Conservation (phyloP, 2,113 vertebrate genomes). For the Theristicus caerulescens region DNA sequence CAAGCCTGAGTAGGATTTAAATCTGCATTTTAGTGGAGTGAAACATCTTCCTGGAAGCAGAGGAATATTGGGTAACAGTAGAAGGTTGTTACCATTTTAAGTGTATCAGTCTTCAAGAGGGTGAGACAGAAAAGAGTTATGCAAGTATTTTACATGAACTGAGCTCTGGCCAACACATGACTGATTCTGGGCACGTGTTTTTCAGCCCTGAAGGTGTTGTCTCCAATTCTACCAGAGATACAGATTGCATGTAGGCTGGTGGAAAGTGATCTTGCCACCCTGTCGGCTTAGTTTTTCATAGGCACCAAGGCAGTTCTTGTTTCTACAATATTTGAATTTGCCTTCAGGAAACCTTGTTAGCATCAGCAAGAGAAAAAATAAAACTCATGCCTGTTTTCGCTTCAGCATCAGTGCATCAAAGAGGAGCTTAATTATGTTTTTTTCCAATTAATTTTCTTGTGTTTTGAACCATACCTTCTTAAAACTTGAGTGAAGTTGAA, state of each 20-base stretch:
- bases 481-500: neutral
- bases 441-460: neutral
- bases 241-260: conserved; percentile 12
- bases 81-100: neutral
- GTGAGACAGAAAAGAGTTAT: neutral
- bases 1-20: neutral
- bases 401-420: neutral
- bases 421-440: neutral
- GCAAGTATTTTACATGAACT: neutral
- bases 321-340: neutral
- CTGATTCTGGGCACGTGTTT: neutral
- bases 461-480: neutral
- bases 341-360: neutral
- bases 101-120: neutral
- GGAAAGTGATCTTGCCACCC: conserved; percentile 2
- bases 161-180: neutral
- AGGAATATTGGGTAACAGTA: neutral
- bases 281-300: neutral
- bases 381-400: neutral
- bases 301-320: neutral
- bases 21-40: neutral
- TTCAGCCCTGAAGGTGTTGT: neutral
- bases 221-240: neutral
- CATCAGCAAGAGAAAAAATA: neutral
- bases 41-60: neutral